Evolutionary conservation across 2,113 vertebrate species (phyloP), one percentile per base, ranked within the genome.

Genomic region (Onychorhynchus coronatus): DNA sequence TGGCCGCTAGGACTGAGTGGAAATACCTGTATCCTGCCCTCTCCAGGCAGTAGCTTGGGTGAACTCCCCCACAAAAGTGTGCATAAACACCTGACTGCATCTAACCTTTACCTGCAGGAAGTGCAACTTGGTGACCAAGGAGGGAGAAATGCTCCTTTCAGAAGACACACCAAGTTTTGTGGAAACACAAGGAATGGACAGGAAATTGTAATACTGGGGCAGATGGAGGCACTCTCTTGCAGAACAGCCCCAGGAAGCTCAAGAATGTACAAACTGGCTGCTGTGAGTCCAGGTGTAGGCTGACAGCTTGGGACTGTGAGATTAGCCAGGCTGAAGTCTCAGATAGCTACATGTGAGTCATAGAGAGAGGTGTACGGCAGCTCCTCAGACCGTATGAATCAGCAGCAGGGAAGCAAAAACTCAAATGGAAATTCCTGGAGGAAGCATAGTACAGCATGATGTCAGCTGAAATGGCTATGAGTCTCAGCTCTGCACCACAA

Each of bases 351-450:
- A 15, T 22, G 25, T 72, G 66, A 91, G 50, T 91, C 82, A 89
- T 33, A 59, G 55, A 52, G 75, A 63, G 24, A 73, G 80, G 56
- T 55, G 58, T 14, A 85, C 2, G 18, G n/a, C 73, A 94, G 53
- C 62, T 82, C 37, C 61, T 72, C 31, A 53, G 62, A 42, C 47
- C 5, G 3, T 39, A 28, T 37, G 75, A 92, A 94, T 91, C 90
- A 93, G 5, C 73, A 91, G 8, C 50, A 78, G 30, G 14, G 82
- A 93, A 79, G 53, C 46, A 79, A 74, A 76, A 91, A 76, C 55
- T 70, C 25, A 41, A 73, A 66, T 6, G 33, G 46, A 83, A 83
- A 33, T 46, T 83, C 74, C 33, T 39, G n/a, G 41, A 88, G 87
- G 59, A 93, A 91, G 55, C 59, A 70, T 37, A 83, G 46, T 16